A percentile compares a stretch with the other conserved stretches of the same genome.
Conservation (phyloP, 2,797 vertebrate genomes). For the Carcharodon carcharias region DNA sequence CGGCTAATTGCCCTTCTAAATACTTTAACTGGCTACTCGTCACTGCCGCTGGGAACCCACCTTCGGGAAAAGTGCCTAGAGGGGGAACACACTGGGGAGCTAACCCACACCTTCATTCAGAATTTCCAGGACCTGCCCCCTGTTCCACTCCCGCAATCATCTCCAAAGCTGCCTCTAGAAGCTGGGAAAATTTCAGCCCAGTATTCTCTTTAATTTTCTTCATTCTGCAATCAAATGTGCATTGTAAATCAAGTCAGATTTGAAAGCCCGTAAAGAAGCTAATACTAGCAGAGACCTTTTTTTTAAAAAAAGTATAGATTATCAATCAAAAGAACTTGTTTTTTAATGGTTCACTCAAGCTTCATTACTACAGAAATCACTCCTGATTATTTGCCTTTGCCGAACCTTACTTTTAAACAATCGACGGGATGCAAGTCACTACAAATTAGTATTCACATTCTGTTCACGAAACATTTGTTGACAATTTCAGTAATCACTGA, state of each 20-base stretch:
- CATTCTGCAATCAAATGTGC: not conserved
- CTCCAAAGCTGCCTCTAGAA: no score
- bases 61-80: no score
- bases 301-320: not conserved
- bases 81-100: no score
- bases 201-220: not conserved
- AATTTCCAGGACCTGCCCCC: no score
- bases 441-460: not conserved
- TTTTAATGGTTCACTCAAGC: not conserved
- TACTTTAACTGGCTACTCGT: no score
- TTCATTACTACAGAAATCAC: not conserved
- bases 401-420: not conserved
- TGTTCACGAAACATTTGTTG: not conserved
- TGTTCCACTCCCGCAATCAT: no score
- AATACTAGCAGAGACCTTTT: not conserved
- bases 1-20: no score
- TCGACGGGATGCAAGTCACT: not conserved
- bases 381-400: not conserved
- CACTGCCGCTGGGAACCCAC: no score
- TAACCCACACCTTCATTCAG: no score
- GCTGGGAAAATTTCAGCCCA: no score
- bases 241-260: not conserved
- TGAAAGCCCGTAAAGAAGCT: not conserved
- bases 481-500: not conserved
- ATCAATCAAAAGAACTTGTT: not conserved